These are phyloP conservation scores for Proales similis DNA, from an alignment of 1,140 invertebrate species.

Conservation along the genomic window DNA sequence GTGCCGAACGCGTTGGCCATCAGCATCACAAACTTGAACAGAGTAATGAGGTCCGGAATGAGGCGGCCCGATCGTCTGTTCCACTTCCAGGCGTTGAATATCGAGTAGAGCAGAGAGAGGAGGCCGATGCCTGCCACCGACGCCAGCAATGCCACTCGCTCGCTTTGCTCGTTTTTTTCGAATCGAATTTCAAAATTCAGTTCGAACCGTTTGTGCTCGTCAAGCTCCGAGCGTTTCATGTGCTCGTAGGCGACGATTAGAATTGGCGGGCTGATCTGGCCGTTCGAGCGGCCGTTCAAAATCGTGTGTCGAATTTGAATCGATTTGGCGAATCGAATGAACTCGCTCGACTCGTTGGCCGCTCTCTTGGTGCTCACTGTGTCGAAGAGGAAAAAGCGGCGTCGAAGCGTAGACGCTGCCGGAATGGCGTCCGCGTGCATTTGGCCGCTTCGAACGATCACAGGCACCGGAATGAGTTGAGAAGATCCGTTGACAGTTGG, in stretches of 20 bases:
- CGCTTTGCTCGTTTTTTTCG: background rate
- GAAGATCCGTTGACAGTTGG: no score
- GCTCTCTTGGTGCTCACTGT: slow-evolving; percentile 8
- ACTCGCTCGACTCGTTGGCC: background rate
- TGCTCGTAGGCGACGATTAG: slow-evolving; percentile 19
- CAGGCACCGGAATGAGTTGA: no score
- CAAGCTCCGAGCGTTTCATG: background rate
- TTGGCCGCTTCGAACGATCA: no score
- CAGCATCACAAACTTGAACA: slow-evolving; percentile 34
- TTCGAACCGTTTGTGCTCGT: background rate
- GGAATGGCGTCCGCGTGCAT: no score
- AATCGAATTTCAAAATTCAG: slow-evolving; percentile 25
- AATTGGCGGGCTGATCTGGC: slow-evolving; percentile 20
- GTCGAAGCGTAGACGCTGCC: no score
- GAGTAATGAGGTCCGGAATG: slow-evolving; percentile 4
- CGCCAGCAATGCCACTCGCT: background rate
- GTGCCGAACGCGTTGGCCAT: background rate
- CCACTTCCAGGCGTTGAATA: slow-evolving; percentile 15
- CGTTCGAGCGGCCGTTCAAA: background rate
- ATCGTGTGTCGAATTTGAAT: background rate
- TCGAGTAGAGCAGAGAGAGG: slow-evolving; percentile 11
- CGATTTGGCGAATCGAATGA: slow-evolving; percentile 25
- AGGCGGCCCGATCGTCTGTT: slow-evolving; percentile 9
- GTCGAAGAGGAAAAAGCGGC: slow-evolving; percentile 30
- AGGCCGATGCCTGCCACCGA: no score